Evolutionary conservation across 2,113 vertebrate species (phyloP).

Genomic region (Scortum barcoo): DNA sequence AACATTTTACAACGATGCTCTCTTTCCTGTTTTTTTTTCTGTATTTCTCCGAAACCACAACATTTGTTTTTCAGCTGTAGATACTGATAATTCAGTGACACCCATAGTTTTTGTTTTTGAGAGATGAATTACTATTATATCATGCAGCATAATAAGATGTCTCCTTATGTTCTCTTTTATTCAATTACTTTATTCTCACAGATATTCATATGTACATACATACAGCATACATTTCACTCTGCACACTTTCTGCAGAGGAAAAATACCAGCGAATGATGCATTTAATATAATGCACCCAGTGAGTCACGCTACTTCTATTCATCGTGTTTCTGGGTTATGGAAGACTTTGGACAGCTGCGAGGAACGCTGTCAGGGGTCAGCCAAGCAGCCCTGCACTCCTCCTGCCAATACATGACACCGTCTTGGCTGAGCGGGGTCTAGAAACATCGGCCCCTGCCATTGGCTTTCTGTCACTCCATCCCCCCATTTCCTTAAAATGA

Average conservation of each 20-base stretch:
- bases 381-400: slow-evolving; percentile 38
- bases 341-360: slow-evolving; percentile 52
- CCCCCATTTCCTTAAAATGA: slow-evolving; percentile 29
- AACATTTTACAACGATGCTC: background rate
- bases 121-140: background rate
- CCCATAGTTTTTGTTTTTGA: background rate
- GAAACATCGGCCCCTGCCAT: slow-evolving; percentile 43
- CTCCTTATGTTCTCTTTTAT: background rate
- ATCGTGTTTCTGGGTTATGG: slow-evolving; percentile 47
- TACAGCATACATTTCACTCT: background rate
- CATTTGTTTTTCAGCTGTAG: background rate
- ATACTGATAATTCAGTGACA: background rate
- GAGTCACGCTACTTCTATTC: slow-evolving; percentile 29
- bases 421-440: slow-evolving; percentile 56
- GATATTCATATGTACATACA: background rate
- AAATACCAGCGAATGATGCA: background rate
- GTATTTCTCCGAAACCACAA: background rate
- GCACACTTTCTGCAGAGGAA: background rate
- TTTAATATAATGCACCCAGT: slow-evolving; percentile 27
- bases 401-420: slow-evolving; percentile 67
- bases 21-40: background rate
- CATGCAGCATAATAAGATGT: background rate
- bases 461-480: slow-evolving; percentile 28
- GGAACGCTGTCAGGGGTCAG: slow-evolving; percentile 48
- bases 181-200: background rate